A percentile compares a stretch with the other conserved stretches of the same genome.
Evolutionary conservation across 2,888 invertebrate genomes (phyloP).

Genomic region (Andricus curvator): DNA sequence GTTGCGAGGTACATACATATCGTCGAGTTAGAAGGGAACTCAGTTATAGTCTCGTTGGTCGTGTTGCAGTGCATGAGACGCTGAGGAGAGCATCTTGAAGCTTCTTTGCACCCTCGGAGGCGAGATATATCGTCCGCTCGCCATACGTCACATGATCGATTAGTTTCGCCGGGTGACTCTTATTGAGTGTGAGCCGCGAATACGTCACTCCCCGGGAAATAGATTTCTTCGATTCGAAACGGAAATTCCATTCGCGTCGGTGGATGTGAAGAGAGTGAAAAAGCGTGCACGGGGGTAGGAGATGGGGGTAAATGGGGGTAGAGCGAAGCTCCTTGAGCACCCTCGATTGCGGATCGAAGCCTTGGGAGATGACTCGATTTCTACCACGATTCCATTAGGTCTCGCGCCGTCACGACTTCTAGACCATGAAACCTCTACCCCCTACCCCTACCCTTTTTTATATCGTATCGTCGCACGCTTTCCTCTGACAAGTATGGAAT

Average conservation of each 20-base stretch:
- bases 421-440: conserved; percentile 47
- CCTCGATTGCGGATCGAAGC: conserved; percentile 60
- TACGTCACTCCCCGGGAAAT: conserved; percentile 61
- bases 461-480: conserved; percentile 50
- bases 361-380: conserved; percentile 60
- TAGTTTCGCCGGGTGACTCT: conserved; percentile 54
- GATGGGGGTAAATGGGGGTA: conserved; percentile 41
- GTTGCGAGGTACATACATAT: background rate
- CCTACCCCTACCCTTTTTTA: conserved; percentile 49
- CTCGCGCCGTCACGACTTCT: conserved; percentile 50
- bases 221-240: conserved; percentile 70
- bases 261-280: conserved; percentile 36
- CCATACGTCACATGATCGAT: conserved; percentile 56
- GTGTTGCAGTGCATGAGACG: conserved; percentile 22
- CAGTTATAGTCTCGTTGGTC: conserved; percentile 17
- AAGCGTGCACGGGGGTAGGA: conserved; percentile 32
- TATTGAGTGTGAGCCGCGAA: conserved; percentile 52
- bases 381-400: conserved; percentile 62
- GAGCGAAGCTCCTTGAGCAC: conserved; percentile 51
- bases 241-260: conserved; percentile 67
- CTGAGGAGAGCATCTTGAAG: conserved; percentile 15
- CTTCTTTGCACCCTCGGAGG: conserved; percentile 15
- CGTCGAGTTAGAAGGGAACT: conserved; percentile 6
- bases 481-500: conserved; percentile 35
- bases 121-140: conserved; percentile 31